A percentile compares a stretch with the other conserved stretches of the same genome.
Evolutionary conservation across 2,113 vertebrate genomes (phyloP).

Genomic region (Otus sunia): DNA sequence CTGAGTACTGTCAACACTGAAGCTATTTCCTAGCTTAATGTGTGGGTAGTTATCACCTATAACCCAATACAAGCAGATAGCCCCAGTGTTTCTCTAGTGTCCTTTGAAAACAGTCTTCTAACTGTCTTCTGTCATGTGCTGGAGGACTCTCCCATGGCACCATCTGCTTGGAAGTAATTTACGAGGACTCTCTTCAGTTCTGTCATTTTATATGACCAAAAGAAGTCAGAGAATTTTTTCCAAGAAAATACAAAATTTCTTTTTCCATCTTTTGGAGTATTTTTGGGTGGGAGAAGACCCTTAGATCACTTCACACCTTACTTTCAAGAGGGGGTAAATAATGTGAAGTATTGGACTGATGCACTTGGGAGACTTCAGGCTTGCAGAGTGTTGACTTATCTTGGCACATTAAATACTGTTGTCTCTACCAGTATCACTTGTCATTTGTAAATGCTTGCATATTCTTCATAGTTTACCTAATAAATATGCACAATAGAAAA

Average conservation of each 20-base stretch:
- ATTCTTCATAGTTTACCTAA: neutral
- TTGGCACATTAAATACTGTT: neutral
- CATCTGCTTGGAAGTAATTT: neutral
- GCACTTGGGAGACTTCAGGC: neutral
- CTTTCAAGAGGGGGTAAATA: neutral
- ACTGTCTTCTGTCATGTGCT: neutral
- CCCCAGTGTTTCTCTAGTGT: neutral
- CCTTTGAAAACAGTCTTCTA: neutral
- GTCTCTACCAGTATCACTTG: neutral
- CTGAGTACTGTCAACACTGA: neutral
- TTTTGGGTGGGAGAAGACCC: neutral
- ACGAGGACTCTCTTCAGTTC: neutral
- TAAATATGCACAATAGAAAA: neutral
- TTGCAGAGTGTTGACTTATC: neutral
- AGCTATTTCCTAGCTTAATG: neutral
- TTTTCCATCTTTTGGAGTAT: neutral
- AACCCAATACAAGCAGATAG: neutral
- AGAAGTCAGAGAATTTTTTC: neutral
- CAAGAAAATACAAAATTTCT: neutral
- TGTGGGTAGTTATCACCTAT: neutral
- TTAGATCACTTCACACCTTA: neutral
- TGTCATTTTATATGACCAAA: neutral
- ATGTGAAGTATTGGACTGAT: neutral
- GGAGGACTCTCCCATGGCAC: neutral
- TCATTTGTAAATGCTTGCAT: neutral